These are phyloP conservation scores for Rhinichthys klamathensis DNA, from an alignment of 2,113 vertebrate genomes.

Conservation along the genomic window DNA sequence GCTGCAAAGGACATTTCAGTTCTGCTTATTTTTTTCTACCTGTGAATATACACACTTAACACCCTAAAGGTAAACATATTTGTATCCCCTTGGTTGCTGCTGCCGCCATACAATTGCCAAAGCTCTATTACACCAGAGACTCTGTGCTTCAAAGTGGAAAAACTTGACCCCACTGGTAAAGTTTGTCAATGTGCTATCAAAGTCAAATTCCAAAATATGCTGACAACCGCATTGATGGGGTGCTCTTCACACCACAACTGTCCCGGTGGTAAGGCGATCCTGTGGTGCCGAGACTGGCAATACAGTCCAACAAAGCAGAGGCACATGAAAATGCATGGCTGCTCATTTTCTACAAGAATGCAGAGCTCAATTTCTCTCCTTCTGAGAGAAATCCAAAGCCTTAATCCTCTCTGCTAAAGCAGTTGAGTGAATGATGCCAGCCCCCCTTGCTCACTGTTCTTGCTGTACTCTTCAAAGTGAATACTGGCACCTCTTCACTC, in stretches of 20 bases:
- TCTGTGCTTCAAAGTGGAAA: neutral
- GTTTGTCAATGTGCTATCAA: neutral
- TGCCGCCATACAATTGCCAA: neutral
- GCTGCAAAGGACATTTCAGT: conserved; percentile 51
- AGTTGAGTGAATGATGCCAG: conserved; percentile 48
- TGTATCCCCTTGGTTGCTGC: neutral
- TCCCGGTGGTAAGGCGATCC: neutral
- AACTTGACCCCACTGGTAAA: neutral
- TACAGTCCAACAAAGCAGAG: conserved; percentile 51
- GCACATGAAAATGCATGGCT: conserved; percentile 24
- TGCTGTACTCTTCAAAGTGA: conserved; percentile 68
- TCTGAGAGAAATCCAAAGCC: conserved; percentile 67
- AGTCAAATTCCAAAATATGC: conserved; percentile 32
- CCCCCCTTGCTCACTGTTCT: conserved; percentile 65
- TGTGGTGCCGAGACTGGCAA: conserved; percentile 41
- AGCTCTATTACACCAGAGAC: neutral
- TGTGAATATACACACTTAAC: neutral
- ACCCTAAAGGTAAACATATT: neutral
- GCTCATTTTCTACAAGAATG: conserved; percentile 65
- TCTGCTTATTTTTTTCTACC: conserved; percentile 4
- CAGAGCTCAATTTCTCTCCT: conserved; percentile 69
- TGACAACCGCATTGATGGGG: neutral
- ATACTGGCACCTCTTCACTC: conserved; percentile 68
- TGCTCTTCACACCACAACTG: neutral
- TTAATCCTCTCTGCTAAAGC: conserved; percentile 66